These are phyloP conservation scores for Tretioscincus oriximinensis DNA, from an alignment of 2,113 vertebrate genomes.

Conservation along the genomic window DNA sequence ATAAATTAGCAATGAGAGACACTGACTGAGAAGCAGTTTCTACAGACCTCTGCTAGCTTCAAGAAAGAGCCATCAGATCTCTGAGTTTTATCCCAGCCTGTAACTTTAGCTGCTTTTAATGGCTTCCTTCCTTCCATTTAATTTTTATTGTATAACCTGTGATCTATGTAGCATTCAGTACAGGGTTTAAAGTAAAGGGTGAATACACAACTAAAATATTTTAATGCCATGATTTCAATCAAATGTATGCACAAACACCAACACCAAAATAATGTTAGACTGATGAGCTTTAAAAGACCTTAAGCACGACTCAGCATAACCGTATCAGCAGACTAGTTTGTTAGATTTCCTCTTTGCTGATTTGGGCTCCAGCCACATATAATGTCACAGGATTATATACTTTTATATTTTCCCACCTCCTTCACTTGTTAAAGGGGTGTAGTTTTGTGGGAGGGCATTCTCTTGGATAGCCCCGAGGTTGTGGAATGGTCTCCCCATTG, in stretches of 20 bases:
- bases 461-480: too few relatives aligned
- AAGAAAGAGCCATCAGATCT: rapidly evolving
- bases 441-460: too few relatives aligned
- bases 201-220: neutral
- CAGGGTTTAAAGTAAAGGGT: too few relatives aligned
- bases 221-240: conserved; percentile 2
- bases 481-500: too few relatives aligned
- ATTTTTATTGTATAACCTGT: too few relatives aligned
- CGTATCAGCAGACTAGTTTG: neutral
- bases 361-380: neutral
- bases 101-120: too few relatives aligned
- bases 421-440: too few relatives aligned
- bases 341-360: neutral
- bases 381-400: too few relatives aligned
- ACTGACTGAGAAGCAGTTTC: conserved; percentile 4
- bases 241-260: neutral
- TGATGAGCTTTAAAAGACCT: neutral
- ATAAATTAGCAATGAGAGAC: conserved; percentile 32
- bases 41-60: neutral
- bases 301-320: neutral
- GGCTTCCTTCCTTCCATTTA: too few relatives aligned
- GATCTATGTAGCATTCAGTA: too few relatives aligned
- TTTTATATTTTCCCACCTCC: too few relatives aligned
- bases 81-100: too few relatives aligned
- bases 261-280: neutral